Evolutionary conservation across 64 coral and sea anemone species (phyloP).

Genomic region (Porites lutea): DNA sequence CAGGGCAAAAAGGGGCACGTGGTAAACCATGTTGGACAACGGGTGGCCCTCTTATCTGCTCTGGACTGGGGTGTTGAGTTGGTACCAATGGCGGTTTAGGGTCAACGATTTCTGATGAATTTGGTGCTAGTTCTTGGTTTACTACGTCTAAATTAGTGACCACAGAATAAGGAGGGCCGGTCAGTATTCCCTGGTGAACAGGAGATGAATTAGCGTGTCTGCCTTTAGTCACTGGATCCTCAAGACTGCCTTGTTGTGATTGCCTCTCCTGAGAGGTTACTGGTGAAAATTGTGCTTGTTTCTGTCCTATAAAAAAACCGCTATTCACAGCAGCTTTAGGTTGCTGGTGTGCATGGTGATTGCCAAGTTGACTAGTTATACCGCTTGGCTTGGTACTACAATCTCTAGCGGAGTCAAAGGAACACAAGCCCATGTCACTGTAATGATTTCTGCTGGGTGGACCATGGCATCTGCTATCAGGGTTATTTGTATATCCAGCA

Average conservation of each 20-base stretch:
- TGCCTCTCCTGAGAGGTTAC: background rate
- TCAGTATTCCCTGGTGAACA: background rate
- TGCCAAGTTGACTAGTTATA: no score
- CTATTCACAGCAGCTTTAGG: background rate
- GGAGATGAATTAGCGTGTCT: background rate
- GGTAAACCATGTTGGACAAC: background rate
- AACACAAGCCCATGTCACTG: background rate
- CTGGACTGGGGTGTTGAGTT: background rate
- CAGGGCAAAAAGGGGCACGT: background rate
- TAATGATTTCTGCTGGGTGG: background rate
- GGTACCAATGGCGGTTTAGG: background rate
- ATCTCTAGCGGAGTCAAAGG: background rate
- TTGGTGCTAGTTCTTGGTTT: background rate
- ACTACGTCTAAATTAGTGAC: background rate
- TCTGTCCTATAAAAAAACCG: background rate
- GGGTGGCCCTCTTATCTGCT: background rate
- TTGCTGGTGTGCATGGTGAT: no score
- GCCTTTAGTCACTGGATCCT: background rate
- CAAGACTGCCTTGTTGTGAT: background rate
- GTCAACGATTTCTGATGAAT: background rate
- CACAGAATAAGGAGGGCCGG: background rate
- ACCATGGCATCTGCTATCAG: background rate
- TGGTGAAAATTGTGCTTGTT: background rate
- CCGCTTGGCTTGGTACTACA: background rate
- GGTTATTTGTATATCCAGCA: background rate